Base-by-base conservation (phyloP, 2,888 invertebrate genomes). In the Leptopilina syphax region DNA sequence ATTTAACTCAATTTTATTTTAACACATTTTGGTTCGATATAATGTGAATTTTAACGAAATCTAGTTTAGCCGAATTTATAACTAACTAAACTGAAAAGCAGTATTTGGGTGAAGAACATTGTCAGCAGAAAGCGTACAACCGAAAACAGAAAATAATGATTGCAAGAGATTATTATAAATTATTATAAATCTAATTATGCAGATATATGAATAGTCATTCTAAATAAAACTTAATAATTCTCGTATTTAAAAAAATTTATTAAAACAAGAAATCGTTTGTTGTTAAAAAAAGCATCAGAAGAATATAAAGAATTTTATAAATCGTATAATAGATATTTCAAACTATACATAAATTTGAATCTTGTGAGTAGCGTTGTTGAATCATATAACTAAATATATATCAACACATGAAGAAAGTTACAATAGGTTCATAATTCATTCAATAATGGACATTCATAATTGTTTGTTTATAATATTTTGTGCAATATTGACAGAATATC, bases 401-500 rank as follows among this genome's bases (percentile, higher is more conserved):
- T 50, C 9, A 50, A 50, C 50, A 57, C 24, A 41, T 24, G 57
- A 34, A 34, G 63, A 47, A 77, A 13, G 54, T 70, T 79, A 41
- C 65, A 63, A 50, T 65, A 73, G 65, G 73, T 63, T 54, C 34
- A 54, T 50, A 41, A 76, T 66, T 18, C 54, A 76, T 50, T 76
- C 76, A 44, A 79, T 50, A 47, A 76, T 10, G 73, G 41, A 65
- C 63, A 73, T 60, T 68, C 13, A 47, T 24, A n/a, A 68, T 68
- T 10, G 76, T 82, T 84, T 80, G 12, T 65, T 80, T 85, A 87
- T 84, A 84, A 83, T 88, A 87, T 89, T 90, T 90, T 89, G 87
- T 89, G 88, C 87, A 86, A 88, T 88, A 88, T 87, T 88, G 87
- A 86, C 88, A 87, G 85, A 89, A 89, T 88, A 85, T 85, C 85